Conservation (phyloP, 2,888 invertebrate genomes). For the Thera britannica region DNA sequence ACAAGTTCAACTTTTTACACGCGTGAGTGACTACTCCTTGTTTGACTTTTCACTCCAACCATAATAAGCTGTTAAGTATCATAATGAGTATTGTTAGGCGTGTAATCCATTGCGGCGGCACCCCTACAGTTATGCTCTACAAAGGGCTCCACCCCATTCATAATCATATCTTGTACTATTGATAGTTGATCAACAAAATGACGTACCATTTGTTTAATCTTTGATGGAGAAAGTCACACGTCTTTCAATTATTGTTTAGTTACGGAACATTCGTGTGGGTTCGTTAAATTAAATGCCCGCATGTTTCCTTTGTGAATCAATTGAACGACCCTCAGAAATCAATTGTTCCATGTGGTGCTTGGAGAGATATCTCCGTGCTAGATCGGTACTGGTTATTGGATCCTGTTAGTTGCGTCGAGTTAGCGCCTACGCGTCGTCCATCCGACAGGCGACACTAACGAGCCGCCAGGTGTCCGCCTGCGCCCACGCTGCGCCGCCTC, state of each 20-base stretch:
- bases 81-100: constrained; percentile 69
- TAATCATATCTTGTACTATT: constrained; percentile 55
- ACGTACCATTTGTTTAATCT: constrained; percentile 44
- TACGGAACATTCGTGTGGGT: constrained; percentile 65
- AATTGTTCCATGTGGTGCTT: constrained; percentile 34
- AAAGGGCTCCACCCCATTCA: constrained; percentile 63
- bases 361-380: constrained; percentile 29
- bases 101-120: constrained; percentile 70
- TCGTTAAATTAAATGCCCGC: constrained; percentile 75
- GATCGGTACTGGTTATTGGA: constrained; percentile 30
- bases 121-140: constrained; percentile 56
- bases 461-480: constrained; percentile 83
- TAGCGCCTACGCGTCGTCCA: constrained; percentile 56
- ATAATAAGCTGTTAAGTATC: constrained; percentile 74
- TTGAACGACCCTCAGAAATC: constrained; percentile 58
- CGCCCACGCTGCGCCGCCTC: constrained; percentile 64
- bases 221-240: constrained; percentile 52
- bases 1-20: constrained; percentile 11
- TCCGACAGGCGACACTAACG: constrained; percentile 75
- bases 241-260: constrained; percentile 49
- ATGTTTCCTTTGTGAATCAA: constrained; percentile 67
- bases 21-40: constrained; percentile 32
- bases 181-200: constrained; percentile 45
- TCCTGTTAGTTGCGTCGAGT: constrained; percentile 39
- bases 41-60: constrained; percentile 69